A percentile compares a stretch with the other conserved stretches of the same genome.
Evolutionary conservation across 2,797 vertebrate species (phyloP).

Genomic region (Sternotherus odoratus): DNA sequence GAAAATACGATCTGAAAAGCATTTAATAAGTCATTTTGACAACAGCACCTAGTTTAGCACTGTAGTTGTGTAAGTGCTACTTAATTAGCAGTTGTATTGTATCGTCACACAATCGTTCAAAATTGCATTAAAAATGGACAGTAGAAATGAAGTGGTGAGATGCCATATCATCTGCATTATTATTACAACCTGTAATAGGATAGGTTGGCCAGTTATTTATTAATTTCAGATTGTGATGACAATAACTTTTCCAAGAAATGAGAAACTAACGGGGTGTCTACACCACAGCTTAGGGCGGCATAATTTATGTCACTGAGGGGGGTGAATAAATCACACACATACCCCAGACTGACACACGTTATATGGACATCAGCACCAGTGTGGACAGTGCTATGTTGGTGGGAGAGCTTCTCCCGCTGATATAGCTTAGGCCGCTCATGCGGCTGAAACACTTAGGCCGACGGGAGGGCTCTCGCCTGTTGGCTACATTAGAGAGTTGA

Average conservation of each 20-base stretch:
- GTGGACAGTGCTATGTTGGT: too few relatives aligned
- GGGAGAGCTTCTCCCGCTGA: too few relatives aligned
- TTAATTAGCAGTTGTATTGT: not conserved
- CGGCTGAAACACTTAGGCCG: too few relatives aligned
- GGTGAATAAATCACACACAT: too few relatives aligned
- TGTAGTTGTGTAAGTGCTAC: not conserved
- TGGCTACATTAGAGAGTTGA: too few relatives aligned
- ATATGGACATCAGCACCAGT: too few relatives aligned
- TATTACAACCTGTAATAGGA: not conserved
- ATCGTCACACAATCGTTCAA: not conserved
- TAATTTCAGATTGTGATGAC: not conserved
- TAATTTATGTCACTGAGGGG: too few relatives aligned
- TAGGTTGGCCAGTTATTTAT: not conserved
- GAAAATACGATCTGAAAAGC: not conserved
- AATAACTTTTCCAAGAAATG: rapidly evolving
- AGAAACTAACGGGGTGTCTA: not conserved
- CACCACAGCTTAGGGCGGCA: too few relatives aligned
- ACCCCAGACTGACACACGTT: too few relatives aligned
- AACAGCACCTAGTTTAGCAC: not conserved
- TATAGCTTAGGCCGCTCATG: too few relatives aligned
- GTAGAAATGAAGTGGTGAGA: not conserved
- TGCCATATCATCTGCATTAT: not conserved
- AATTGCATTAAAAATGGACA: not conserved
- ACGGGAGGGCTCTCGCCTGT: too few relatives aligned
- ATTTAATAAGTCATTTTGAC: not conserved